Base-by-base conservation (phyloP, 1,140 invertebrate genomes). In the Dendrolimus punctatus region DNA sequence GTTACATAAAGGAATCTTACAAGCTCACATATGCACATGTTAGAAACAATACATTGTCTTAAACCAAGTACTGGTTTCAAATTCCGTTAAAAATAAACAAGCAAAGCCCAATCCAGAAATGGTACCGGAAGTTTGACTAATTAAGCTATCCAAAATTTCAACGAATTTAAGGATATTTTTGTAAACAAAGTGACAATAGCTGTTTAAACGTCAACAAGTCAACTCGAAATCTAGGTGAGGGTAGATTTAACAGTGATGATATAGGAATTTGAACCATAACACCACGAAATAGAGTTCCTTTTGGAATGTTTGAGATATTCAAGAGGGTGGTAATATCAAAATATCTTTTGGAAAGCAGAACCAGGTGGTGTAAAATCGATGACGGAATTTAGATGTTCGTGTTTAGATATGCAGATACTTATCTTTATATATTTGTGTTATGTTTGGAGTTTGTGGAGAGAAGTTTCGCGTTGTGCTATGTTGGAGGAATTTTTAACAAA, bases 291-390 rank as follows among this genome's bases (percentile, higher is more conserved):
- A 67, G 39, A 67, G 64, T 75, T 58, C 50, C 54, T 61, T 71
- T 76, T 75, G 39, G 42, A 47, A 46, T 64, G 23, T 44, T 23
- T 37, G 37, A 61, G 59, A 67, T 58, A 64, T 68, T 62, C 68
- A 23, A 66, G 64, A 72, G 61, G 73, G 71, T 69, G 68, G 71
- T 62, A 70, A 61, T 80, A 76, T 79, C 74, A 67, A 74, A 85
- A 83, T 83, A 82, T 82, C 73, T 76, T 74, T 79, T 23, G 23
- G 23, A 23, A 23, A 23, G 23, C 23, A 23, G 23, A 71, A 66
- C 82, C 82, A 85, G 82, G 82, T 83, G 60, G 66, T 68, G 74
- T 72, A 73, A 85, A 83, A 83, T 85, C 82, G 79, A 82, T 84
- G 77, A 59, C 55, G 58, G 59, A 61, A 68, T 67, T 69, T 64